Percentiles rank a stretch among this genome's conserved stretches.
Conservation (phyloP, 1,140 invertebrate genomes). For the Drosophila murphyi region DNA sequence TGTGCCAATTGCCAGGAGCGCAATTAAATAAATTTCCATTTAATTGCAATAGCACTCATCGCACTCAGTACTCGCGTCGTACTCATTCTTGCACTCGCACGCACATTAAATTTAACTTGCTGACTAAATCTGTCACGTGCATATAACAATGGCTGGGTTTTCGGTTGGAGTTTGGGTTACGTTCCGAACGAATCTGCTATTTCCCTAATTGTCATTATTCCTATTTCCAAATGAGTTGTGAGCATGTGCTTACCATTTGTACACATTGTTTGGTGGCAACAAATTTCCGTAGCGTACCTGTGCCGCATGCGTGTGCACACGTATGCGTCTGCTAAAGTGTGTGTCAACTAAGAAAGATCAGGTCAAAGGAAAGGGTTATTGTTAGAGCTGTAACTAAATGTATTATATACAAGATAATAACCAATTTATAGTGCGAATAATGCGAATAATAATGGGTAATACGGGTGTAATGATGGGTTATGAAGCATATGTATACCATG, state of each 20-base stretch:
- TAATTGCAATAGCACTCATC: constrained; percentile 23
- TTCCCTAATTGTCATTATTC: constrained; percentile 41
- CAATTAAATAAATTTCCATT: constrained; percentile 58
- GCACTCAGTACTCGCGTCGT: constrained; percentile 14
- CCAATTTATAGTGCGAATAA: too few species aligned
- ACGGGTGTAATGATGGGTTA: too few species aligned
- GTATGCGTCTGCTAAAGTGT: neutral
- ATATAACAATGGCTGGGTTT: constrained; percentile 28
- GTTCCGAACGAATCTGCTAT: neutral
- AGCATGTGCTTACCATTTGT: constrained; percentile 26
- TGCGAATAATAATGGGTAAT: too few species aligned
- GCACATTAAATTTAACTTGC: constrained; percentile 26
- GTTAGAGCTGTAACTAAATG: neutral
- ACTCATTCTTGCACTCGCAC: neutral
- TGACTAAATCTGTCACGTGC: constrained; percentile 44
- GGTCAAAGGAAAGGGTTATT: neutral
- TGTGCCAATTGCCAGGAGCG: constrained; percentile 9
- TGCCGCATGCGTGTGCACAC: neutral
- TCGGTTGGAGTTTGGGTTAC: constrained; percentile 6
- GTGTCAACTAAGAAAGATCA: neutral
- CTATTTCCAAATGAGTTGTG: constrained; percentile 34
- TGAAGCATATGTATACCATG: too few species aligned
- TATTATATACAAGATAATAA: too few species aligned
- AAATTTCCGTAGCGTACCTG: constrained; percentile 1
- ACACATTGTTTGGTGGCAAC: constrained; percentile 8